phyloP scores from a whole-genome alignment of 2,113 vertebrate species.

The Synchiropus splendidus region DNA sequence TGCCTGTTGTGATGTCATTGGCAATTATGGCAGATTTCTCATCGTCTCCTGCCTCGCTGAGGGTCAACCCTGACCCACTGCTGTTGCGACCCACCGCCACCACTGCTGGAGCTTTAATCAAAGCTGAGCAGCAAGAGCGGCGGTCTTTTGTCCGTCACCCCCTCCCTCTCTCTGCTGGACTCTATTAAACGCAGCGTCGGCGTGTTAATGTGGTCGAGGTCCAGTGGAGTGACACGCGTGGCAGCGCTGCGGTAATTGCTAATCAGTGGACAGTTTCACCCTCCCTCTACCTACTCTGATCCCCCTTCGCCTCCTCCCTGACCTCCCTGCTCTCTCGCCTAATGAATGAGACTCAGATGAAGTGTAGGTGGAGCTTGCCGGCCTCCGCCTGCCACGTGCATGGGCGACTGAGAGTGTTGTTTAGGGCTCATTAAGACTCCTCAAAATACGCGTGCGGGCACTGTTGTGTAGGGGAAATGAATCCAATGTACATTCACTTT shows the following conservation, averaged over 20 bases:
- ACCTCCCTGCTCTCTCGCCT: slow-evolving; percentile 42
- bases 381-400: slow-evolving; percentile 58
- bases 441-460: no score
- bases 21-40: slow-evolving; percentile 20
- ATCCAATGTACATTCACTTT: no score
- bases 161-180: slow-evolving; percentile 34
- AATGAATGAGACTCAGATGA: slow-evolving; percentile 66
- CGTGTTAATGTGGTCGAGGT: slow-evolving; percentile 65
- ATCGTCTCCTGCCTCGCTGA: slow-evolving; percentile 1
- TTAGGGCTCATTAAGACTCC: slow-evolving; percentile 3
- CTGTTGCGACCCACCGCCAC: slow-evolving; percentile 16
- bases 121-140: slow-evolving; percentile 33
- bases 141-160: slow-evolving; percentile 10
- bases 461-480: no score
- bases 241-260: slow-evolving; percentile 64
- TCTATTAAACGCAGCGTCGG: slow-evolving; percentile 65
- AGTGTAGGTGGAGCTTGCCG: slow-evolving; percentile 54
- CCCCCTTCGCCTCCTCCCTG: slow-evolving; percentile 1
- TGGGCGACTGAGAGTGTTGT: slow-evolving; percentile 23
- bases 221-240: slow-evolving; percentile 65
- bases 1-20: slow-evolving; percentile 20
- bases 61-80: slow-evolving; percentile 17
- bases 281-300: slow-evolving; percentile 15
- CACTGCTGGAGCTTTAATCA: slow-evolving; percentile 39
- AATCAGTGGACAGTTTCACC: slow-evolving; percentile 69